A percentile compares a stretch with the other conserved stretches of the same genome.
phyloP scores from a whole-genome alignment of 2,888 invertebrate genomes.

The Caenorhabditis sp. region DNA sequence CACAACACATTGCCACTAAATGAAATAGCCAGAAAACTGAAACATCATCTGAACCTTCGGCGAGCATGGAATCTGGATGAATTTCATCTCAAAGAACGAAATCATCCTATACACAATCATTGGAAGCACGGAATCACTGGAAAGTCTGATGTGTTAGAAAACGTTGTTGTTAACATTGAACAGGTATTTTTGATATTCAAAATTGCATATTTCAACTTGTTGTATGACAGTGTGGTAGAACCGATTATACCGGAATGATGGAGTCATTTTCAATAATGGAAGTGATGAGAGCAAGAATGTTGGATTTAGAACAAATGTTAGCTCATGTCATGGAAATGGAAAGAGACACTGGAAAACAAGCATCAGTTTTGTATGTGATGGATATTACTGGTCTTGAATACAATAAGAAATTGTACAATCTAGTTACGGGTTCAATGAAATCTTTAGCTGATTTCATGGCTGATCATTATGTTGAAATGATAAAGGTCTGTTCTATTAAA shows the following conservation, averaged over 20 bases:
- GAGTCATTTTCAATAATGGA: constrained; percentile 56
- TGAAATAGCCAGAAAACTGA: constrained; percentile 63
- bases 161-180: constrained; percentile 65
- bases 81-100: constrained; percentile 48
- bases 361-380: constrained; percentile 66
- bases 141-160: constrained; percentile 51
- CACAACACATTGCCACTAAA: constrained; percentile 53
- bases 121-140: constrained; percentile 62
- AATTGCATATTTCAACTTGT: too few relatives aligned
- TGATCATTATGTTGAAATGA: constrained; percentile 66
- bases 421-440: constrained; percentile 61
- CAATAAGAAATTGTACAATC: constrained; percentile 58
- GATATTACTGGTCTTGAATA: constrained; percentile 62
- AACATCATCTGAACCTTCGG: constrained; percentile 58
- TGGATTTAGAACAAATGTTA: constrained; percentile 65
- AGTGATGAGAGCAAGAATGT: constrained; percentile 60
- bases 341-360: constrained; percentile 62
- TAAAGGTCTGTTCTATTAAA: constrained; percentile 42
- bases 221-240: constrained; percentile 61
- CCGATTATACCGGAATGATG: constrained; percentile 64
- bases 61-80: constrained; percentile 61
- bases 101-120: constrained; percentile 63
- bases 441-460: constrained; percentile 66
- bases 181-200: constrained; percentile 43
- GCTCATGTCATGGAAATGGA: constrained; percentile 59